Evolutionary conservation across 2,797 vertebrate species (phyloP), one percentile per base, ranked within the genome.

Genomic region (Lepilemur septentrionalis): DNA sequence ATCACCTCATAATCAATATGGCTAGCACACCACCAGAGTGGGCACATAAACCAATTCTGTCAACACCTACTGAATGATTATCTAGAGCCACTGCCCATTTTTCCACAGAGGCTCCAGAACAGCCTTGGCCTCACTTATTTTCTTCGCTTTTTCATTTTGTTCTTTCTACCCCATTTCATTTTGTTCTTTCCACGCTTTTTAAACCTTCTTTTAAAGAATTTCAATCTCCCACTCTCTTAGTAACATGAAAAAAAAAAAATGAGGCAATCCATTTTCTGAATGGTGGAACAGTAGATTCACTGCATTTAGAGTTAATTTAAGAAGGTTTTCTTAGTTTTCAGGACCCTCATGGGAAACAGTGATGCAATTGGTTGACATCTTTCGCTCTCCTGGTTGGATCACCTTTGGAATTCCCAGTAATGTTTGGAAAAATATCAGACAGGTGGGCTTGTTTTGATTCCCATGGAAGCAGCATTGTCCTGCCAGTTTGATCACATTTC

Each of bases 291-390:
- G 28, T 61, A 88, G 48, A 96, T 38, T 70, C 63, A 43, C 9
- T 41, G 32, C 70, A 72, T 90, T 97, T 97, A 96, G 78, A 97
- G 76, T 46, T 97, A 48, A 95, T 96, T 97, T 96, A 84, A 96
- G 81, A 96, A n/a, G 12, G 82, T 81, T 94, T 94, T 91, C 82
- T 93, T 85, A 55, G 80, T 94, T 80, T 96, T 95, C n/a, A 94
- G 76, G 65, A 96, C 67, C 95, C 91, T 89, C 69, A 67, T 90
- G 97, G 94, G 83, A 94, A 97, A 85, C 50, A 59, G 35, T 97
- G 96, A 94, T 38, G 63, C 83, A 95, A 97, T 46, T 96, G 72
- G 96, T 97, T 97, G 89, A 75, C 89, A 89, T 94, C 96, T 97
- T 96, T 94, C 55, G 55, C 43, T 94, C n/a, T 4, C 25, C 65